A percentile compares a stretch with the other conserved stretches of the same genome.
Conservation (phyloP, 2,888 invertebrate genomes). For the Zeuzera pyrina region DNA sequence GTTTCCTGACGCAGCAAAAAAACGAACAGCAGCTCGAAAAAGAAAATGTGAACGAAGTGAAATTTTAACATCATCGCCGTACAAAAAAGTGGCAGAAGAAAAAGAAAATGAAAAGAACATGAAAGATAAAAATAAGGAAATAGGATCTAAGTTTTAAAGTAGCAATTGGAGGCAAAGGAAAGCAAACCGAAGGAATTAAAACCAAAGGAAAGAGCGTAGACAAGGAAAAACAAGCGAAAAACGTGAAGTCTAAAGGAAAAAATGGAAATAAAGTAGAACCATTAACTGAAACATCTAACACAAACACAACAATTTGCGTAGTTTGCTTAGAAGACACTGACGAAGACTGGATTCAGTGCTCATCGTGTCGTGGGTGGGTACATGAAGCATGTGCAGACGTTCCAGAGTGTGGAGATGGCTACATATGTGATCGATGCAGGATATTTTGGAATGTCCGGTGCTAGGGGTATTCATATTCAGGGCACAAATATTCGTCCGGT, state of each 20-base stretch:
- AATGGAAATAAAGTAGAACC: slow-evolving; percentile 2
- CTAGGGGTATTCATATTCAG: no score
- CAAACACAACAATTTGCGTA: slow-evolving; percentile 6
- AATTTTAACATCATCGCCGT: slow-evolving; percentile 8
- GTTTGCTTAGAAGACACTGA: slow-evolving; percentile 5
- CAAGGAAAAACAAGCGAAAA: slow-evolving; percentile 5
- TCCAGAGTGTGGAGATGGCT: slow-evolving; percentile 7
- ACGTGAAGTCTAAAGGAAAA: slow-evolving; percentile 4
- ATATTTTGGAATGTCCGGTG: neutral
- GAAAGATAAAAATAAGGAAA: slow-evolving; percentile 5
- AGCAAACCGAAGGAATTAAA: slow-evolving; percentile 4
- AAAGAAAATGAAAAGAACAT: slow-evolving; percentile 6
- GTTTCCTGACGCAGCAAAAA: slow-evolving; percentile 13
- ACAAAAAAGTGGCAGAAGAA: slow-evolving; percentile 6
- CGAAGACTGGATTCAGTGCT: slow-evolving; percentile 12
- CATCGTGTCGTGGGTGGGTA: no score
- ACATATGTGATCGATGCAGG: neutral
- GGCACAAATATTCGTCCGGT: slow-evolving; percentile 1
- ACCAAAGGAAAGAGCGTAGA: slow-evolving; percentile 2
- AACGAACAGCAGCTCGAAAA: slow-evolving; percentile 9
- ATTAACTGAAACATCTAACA: slow-evolving; percentile 2
- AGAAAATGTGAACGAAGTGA: slow-evolving; percentile 5
- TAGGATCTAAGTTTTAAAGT: slow-evolving; percentile 4
- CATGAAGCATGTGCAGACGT: no score
- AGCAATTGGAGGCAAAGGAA: slow-evolving; percentile 4